A percentile compares a stretch with the other conserved stretches of the same genome.
These are phyloP conservation scores for Leptinotarsa tumamoca DNA, from an alignment of 2,888 invertebrate species.

Conservation along the genomic window DNA sequence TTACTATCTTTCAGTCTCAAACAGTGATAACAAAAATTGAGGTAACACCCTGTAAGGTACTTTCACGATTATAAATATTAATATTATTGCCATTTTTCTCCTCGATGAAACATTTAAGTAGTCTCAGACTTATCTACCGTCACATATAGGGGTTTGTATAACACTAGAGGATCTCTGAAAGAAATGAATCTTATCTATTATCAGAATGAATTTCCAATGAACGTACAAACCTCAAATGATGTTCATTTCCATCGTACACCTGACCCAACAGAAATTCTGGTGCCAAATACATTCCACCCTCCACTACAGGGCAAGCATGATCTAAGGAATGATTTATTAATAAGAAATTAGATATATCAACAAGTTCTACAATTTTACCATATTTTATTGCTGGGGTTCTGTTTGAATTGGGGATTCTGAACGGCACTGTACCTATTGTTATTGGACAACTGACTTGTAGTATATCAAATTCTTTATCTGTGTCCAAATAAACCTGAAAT, in stretches of 20 bases:
- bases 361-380: conserved; percentile 66
- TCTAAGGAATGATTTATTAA: conserved; percentile 66
- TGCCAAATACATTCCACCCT: conserved; percentile 82
- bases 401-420: conserved; percentile 75
- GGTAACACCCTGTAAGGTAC: conserved; percentile 51
- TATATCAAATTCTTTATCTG: conserved; percentile 78
- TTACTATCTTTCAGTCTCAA: conserved; percentile 50
- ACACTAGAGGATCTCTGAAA: conserved; percentile 71
- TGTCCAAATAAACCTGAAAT: conserved; percentile 75
- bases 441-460: conserved; percentile 81
- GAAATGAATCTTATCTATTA: background rate
- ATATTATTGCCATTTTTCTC: conserved; percentile 56
- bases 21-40: conserved; percentile 48
- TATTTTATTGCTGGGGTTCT: conserved; percentile 73
- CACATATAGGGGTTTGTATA: conserved; percentile 76
- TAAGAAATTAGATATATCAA: background rate
- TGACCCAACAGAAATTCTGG: conserved; percentile 83
- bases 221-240: conserved; percentile 57
- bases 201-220: background rate
- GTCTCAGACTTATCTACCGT: conserved; percentile 64
- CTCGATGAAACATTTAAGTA: conserved; percentile 43
- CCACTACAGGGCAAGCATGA: conserved; percentile 77
- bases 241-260: conserved; percentile 78
- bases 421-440: conserved; percentile 81
- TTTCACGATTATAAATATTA: conserved; percentile 30